phyloP scores from a whole-genome alignment of 2,113 vertebrate genomes.

The Noturus placidus region DNA sequence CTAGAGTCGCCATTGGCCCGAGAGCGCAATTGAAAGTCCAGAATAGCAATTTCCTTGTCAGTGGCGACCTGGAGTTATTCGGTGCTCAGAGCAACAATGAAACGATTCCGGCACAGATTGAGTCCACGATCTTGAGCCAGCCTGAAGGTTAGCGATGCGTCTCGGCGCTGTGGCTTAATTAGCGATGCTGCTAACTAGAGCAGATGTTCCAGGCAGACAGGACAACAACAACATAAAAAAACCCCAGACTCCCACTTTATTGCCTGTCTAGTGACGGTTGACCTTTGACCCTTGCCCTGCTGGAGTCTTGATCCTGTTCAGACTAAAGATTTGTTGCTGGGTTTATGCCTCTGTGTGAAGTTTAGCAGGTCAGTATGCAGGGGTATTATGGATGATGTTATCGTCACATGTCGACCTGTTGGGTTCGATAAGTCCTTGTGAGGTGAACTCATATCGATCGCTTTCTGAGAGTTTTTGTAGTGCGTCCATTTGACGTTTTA shows the following conservation, averaged over 20 bases:
- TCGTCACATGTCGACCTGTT: background rate
- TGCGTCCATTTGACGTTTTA: background rate
- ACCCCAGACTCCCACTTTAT: slow-evolving; percentile 13
- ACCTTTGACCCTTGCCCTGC: slow-evolving; percentile 25
- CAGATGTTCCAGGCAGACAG: slow-evolving; percentile 48
- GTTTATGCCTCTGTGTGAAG: background rate
- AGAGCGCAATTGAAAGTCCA: slow-evolving; percentile 1
- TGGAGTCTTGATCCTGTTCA: background rate
- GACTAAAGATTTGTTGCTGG: slow-evolving; percentile 7
- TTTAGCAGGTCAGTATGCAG: background rate
- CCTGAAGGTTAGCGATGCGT: slow-evolving; percentile 59
- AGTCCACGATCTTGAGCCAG: slow-evolving; percentile 60
- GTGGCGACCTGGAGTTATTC: slow-evolving; percentile 59
- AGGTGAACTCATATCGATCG: background rate
- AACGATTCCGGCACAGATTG: slow-evolving; percentile 64
- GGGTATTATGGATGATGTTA: background rate
- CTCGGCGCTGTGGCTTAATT: slow-evolving; percentile 50
- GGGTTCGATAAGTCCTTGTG: background rate
- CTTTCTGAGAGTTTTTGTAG: background rate
- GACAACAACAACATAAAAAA: slow-evolving; percentile 20
- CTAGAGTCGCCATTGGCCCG: slow-evolving; percentile 29
- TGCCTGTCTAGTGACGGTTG: slow-evolving; percentile 9
- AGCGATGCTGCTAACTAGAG: slow-evolving; percentile 56
- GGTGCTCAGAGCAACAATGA: slow-evolving; percentile 61
- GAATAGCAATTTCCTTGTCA: slow-evolving; percentile 63